These are phyloP conservation scores for Chaenocephalus aceratus DNA, from an alignment of 2,113 vertebrate species.

Conservation along the genomic window DNA sequence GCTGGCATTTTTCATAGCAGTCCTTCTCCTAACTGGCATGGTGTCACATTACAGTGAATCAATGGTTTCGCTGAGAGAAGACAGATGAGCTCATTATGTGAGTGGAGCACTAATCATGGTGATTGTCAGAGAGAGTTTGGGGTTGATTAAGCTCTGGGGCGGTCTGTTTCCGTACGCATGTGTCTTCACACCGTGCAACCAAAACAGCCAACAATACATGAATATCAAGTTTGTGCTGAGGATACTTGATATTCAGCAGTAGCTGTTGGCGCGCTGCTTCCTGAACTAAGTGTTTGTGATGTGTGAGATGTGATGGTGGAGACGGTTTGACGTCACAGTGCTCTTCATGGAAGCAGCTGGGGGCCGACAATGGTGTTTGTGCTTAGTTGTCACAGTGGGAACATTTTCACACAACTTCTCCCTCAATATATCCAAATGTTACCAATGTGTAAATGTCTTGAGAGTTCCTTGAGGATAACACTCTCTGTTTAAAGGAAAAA, in stretches of 20 bases:
- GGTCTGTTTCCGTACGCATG: constrained; percentile 16
- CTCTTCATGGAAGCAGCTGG: constrained; percentile 4
- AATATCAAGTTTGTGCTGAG: constrained; percentile 13
- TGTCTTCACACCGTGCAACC: constrained; percentile 11
- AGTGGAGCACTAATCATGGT: constrained; percentile 54
- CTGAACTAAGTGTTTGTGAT: constrained; percentile 8
- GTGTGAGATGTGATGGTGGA: background rate
- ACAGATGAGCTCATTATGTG: constrained; percentile 67
- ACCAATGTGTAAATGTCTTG: background rate
- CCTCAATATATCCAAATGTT: background rate
- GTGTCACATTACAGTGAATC: constrained; percentile 57
- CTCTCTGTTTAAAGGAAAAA: background rate
- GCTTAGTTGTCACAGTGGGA: background rate
- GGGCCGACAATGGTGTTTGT: background rate
- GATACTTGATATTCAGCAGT: constrained; percentile 18
- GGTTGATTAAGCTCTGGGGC: constrained; percentile 49
- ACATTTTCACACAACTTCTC: background rate
- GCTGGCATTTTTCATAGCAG: constrained; percentile 35
- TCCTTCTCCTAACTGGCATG: constrained; percentile 31
- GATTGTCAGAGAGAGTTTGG: constrained; percentile 52
- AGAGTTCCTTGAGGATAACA: too few relatives aligned
- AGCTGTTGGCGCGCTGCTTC: background rate
- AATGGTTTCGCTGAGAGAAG: constrained; percentile 41
- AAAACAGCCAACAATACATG: constrained; percentile 11
- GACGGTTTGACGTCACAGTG: constrained; percentile 9